A percentile compares a stretch with the other conserved stretches of the same genome.
Evolutionary conservation across 2,113 vertebrate genomes (phyloP).

Genomic region (Arothron firmamentum): DNA sequence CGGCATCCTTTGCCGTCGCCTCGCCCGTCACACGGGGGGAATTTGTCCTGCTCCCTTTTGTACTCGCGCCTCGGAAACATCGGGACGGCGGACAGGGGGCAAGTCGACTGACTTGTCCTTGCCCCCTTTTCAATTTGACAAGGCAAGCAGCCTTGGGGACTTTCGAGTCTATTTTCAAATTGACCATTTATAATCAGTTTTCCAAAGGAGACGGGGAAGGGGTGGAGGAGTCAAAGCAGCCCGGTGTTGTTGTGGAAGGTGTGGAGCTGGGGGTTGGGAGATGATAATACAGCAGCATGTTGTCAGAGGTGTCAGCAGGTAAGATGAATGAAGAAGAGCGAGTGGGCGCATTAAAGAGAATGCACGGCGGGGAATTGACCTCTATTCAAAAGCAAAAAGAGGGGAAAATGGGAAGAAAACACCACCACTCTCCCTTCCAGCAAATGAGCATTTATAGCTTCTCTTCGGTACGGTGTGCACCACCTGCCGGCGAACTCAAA

Average conservation of each 20-base stretch:
- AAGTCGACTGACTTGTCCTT: constrained; percentile 72
- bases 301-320: constrained; percentile 68
- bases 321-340: constrained; percentile 66
- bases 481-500: constrained; percentile 62
- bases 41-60: constrained; percentile 71
- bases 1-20: constrained; percentile 54
- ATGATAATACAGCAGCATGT: constrained; percentile 62
- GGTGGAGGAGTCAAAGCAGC: constrained; percentile 48
- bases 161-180: constrained; percentile 78
- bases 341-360: constrained; percentile 56
- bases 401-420: constrained; percentile 29
- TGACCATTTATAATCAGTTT: constrained; percentile 80
- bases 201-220: constrained; percentile 64
- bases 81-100: constrained; percentile 52
- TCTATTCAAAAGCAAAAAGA: constrained; percentile 51
- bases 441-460: constrained; percentile 53
- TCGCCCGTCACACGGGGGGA: constrained; percentile 52
- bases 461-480: constrained; percentile 43
- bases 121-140: constrained; percentile 77
- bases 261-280: constrained; percentile 56
- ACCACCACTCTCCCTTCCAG: constrained; percentile 41
- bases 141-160: constrained; percentile 75
- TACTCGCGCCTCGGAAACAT: constrained; percentile 58
- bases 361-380: constrained; percentile 60
- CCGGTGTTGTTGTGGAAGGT: constrained; percentile 56